Evolutionary conservation across 2,888 invertebrate genomes (phyloP), one percentile per base, ranked within the genome.

Genomic region (Mayetiola destructor): DNA sequence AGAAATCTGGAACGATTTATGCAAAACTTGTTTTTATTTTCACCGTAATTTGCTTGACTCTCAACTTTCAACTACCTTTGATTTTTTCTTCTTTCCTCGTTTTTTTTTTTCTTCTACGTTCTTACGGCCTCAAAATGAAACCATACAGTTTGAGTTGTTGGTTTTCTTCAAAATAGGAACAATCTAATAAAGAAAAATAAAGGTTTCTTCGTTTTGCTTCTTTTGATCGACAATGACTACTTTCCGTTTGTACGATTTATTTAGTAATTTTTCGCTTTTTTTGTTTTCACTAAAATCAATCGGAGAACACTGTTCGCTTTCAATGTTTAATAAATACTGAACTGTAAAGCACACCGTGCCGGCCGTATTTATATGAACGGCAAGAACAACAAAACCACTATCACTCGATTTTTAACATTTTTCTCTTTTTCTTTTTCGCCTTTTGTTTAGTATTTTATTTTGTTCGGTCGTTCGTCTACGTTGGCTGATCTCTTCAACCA

Each of bases 261-360:
- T 40, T 40, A 39, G 39, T 40, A 27, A 16, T 12, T 37, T 12
- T 27, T 48, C 1, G 2, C n/a, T 48, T 40, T 18, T 39, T 39
- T 39, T 39, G 20, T 3, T 21, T 14, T 12, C 42, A 8, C 27
- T n/a, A 16, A 21, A 27, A 27, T 27, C n/a, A 42, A 5, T 48
- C 27, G 48, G 14, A 6, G 27, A 5, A 48, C 21, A 2, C 27
- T 48, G 48, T 48, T 48, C 27, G 27, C 48, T 27, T 48, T 48
- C 48, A 48, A 48, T 48, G 48, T 27, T 27, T 4, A 27, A 48
- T n/a, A 27, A 48, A 48, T 48, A 48, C 48, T 48, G 48, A 48
- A 48, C 27, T 48, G 10, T 27, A n/a, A 3, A 12, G 16, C 6
- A 16, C 27, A 48, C 16, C 16, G 48, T 23, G 48, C 48, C 48